These are phyloP conservation scores for Corythaixoides concolor DNA, from an alignment of 2,113 vertebrate species.

Conservation along the genomic window DNA sequence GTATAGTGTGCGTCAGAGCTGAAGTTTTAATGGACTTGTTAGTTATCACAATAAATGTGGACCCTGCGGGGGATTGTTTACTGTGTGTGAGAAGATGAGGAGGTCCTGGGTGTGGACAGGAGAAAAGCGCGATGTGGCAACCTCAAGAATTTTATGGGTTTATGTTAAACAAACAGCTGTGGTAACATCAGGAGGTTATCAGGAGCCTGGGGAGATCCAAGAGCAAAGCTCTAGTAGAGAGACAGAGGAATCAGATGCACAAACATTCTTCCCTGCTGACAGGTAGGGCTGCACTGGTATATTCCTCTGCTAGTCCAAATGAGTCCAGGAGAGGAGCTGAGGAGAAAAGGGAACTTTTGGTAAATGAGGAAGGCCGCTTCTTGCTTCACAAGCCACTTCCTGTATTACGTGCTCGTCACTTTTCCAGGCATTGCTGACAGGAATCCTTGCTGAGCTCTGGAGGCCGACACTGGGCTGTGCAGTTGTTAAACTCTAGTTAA, in stretches of 20 bases:
- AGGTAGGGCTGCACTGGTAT: background rate
- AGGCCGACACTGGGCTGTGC: background rate
- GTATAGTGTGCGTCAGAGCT: background rate
- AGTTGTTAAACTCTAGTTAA: background rate
- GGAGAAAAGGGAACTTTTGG: conserved; percentile 47
- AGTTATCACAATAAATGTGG: conserved; percentile 25
- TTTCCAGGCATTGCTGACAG: background rate
- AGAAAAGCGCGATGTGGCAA: conserved; percentile 24
- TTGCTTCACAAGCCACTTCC: conserved; percentile 57
- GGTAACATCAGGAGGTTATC: conserved; percentile 31
- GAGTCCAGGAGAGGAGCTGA: background rate
- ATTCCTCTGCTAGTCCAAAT: background rate
- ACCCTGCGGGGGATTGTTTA: background rate
- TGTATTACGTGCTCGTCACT: background rate
- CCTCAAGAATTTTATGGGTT: conserved; percentile 39
- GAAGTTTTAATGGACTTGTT: background rate
- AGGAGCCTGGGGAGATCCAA: background rate
- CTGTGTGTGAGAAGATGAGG: background rate
- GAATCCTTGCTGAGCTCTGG: background rate
- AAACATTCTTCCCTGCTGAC: background rate
- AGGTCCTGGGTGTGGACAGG: conserved; percentile 3
- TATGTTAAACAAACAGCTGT: conserved; percentile 26
- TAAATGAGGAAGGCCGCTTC: conserved; percentile 33
- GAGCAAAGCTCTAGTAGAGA: background rate
- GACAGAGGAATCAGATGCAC: background rate